phyloP scores from a whole-genome alignment of 2,797 vertebrate genomes.

The Mormyrops attenuatus region DNA sequence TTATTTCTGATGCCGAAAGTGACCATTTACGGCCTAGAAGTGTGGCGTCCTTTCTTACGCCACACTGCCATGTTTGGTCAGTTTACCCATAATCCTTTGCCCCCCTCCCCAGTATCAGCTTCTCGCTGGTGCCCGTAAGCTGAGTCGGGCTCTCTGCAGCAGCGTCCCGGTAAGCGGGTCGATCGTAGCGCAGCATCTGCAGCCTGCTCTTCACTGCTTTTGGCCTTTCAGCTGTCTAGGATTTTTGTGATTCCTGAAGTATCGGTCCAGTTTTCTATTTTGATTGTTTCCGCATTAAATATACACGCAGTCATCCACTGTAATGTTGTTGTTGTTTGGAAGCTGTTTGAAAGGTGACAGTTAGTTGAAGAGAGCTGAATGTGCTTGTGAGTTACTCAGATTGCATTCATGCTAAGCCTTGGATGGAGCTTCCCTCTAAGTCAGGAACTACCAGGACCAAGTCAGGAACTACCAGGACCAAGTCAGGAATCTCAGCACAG shows the following conservation, averaged over 20 bases:
- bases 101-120: neutral
- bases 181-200: neutral
- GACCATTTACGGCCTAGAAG: neutral
- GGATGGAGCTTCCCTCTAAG: neutral
- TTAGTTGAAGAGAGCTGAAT: neutral
- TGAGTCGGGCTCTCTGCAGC: constrained; percentile 6
- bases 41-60: neutral
- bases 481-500: neutral
- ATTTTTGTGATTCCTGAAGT: neutral
- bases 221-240: neutral
- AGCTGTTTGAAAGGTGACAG: neutral
- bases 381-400: neutral
- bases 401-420: neutral
- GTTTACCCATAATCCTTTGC: neutral
- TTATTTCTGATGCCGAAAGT: neutral
- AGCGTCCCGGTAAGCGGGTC: neutral
- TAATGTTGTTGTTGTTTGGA: neutral
- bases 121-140: neutral
- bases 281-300: neutral
- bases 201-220: neutral
- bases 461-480: neutral
- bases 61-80: neutral
- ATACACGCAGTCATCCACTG: neutral
- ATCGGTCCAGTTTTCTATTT: neutral
- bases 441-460: neutral